Evolutionary conservation across 2,797 vertebrate species (phyloP), one percentile per base, ranked within the genome.

Genomic region (Labroides dimidiatus): DNA sequence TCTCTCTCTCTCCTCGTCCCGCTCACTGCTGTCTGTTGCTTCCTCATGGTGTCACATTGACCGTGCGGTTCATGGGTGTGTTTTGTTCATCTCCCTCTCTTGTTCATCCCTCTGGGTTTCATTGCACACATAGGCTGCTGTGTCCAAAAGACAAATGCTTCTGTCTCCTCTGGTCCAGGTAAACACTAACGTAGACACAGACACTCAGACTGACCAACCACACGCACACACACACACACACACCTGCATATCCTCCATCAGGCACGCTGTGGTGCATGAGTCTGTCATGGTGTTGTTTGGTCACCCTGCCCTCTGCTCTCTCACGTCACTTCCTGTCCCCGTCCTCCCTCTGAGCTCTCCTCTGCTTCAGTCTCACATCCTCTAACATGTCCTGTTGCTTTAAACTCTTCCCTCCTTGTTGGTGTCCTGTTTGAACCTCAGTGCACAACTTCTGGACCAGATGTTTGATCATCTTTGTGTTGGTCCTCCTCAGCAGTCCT

Each of bases 81-180:
- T 84, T 88, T 81, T 89, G 77, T 88, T 87, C 77, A 87, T 90
- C 87, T 84, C 81, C 85, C 68, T 64, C 42, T 81, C 87, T 63
- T 82, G 43, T 67, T 59, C 74, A 77, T 68, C 64, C 75, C 82
- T 74, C 62, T 72, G 89, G 84, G 83, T 89, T 64, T 85, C 81
- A 84, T 72, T 84, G 81, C 68, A 86, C 75, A 84, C 81, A 86
- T 87, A 94, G 94, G 93, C 87, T 76, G 63, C 58, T 67, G 88
- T 71, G 63, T 88, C 79, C 85, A 89, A 89, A 82, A 88, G 90
- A 88, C 90, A 87, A 54, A 90, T 90, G 88, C 66, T 76, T 88
- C 90, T 92, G 84, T 88, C 91, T 69, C 79, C 82, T 39, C 89
- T 93, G 89, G 91, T 92, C 77, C 92, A 94, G 94, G 93, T 94